These are phyloP conservation scores for Anarsia innoxiella DNA, from an alignment of 2,888 invertebrate species.

Conservation along the genomic window DNA sequence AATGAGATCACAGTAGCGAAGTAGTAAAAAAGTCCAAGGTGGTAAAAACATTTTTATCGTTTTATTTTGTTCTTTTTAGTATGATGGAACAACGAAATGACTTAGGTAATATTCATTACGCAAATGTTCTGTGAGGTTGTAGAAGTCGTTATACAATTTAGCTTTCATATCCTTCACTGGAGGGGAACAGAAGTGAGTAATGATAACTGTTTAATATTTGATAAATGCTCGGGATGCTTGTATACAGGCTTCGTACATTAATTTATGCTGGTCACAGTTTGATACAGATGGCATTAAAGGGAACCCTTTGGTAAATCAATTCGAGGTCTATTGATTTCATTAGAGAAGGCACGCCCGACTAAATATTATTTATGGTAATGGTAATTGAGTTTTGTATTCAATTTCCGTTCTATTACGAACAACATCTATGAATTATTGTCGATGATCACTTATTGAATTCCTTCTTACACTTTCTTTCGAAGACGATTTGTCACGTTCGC, in stretches of 20 bases:
- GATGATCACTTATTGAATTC: constrained; percentile 16
- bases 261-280: constrained; percentile 2
- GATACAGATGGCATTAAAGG: constrained; percentile 4
- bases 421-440: constrained; percentile 38
- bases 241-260: no score
- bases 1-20: no score
- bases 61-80: not conserved
- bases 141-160: no score
- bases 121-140: no score
- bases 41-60: constrained; percentile 1
- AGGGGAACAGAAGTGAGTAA: no score
- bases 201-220: no score
- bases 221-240: no score
- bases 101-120: not conserved
- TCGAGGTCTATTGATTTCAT: constrained; percentile 35
- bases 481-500: no score
- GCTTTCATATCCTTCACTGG: no score
- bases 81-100: not conserved
- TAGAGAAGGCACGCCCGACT: constrained; percentile 26
- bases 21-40: not conserved
- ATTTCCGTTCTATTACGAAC: constrained; percentile 49
- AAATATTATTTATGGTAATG: constrained; percentile 46
- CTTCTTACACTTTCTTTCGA: constrained; percentile 7
- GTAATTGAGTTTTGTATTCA: constrained; percentile 52
- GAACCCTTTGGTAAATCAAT: constrained; percentile 26